Conservation (phyloP, 2,888 invertebrate species). For the Alsophila aescularia region DNA sequence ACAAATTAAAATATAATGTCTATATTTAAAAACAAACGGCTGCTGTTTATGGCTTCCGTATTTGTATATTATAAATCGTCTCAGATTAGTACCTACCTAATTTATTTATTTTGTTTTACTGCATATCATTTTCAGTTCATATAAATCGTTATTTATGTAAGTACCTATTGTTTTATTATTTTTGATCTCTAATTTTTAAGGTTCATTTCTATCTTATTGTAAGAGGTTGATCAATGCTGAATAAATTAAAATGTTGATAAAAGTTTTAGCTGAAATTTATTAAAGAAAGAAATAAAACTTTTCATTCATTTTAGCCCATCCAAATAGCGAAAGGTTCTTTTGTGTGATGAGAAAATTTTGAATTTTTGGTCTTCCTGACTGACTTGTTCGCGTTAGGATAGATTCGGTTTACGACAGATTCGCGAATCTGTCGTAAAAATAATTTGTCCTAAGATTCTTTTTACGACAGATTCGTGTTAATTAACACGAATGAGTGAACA, state of each 20-base stretch:
- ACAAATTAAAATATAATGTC: neutral
- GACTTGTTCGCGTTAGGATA: too few relatives aligned
- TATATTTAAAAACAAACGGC: neutral
- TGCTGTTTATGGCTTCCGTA: neutral
- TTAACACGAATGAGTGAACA: too few relatives aligned
- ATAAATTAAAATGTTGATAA: constrained; percentile 20
- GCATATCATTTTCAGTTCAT: neutral
- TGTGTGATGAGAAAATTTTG: too few relatives aligned
- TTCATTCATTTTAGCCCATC: too few relatives aligned
- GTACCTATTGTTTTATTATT: constrained; percentile 14
- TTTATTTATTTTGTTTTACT: neutral
- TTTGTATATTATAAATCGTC: neutral
- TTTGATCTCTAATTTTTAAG: constrained; percentile 25
- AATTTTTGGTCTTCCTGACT: too few relatives aligned
- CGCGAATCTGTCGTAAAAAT: too few relatives aligned
- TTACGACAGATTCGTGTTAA: too few relatives aligned
- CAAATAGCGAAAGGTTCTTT: neutral
- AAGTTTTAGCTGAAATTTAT: constrained; percentile 5
- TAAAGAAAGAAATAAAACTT: too few relatives aligned
- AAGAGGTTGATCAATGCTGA: constrained; percentile 19
- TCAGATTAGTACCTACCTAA: neutral
- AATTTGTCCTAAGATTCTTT: too few relatives aligned
- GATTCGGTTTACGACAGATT: too few relatives aligned
- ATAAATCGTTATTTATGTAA: neutral
- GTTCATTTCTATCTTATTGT: constrained; percentile 14